phyloP scores from a whole-genome alignment of 35 echinoderm and acorn worm species.

The Heliocidaris erythrogramma region DNA sequence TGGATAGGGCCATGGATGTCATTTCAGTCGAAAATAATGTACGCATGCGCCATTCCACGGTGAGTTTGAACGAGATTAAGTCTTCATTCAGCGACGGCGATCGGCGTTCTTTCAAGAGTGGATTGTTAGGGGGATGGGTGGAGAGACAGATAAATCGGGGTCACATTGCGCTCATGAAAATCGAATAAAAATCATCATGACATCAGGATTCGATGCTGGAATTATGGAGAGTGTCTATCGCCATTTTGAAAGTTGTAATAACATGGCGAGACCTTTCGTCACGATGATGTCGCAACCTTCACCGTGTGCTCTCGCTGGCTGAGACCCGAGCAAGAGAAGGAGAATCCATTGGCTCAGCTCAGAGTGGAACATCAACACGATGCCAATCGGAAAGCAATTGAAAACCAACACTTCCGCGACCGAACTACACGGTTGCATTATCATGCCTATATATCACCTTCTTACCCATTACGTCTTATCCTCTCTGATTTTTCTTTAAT shows the following conservation, averaged over 20 bases:
- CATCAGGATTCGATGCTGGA: neutral
- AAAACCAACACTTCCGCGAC: slow-evolving; percentile 47
- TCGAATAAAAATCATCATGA: slow-evolving; percentile 4
- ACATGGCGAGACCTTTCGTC: slow-evolving; percentile 6
- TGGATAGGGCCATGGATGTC: neutral
- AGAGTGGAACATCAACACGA: slow-evolving; percentile 14
- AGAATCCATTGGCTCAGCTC: neutral
- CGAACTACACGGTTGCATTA: neutral
- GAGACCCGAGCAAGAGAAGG: neutral
- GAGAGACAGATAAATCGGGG: neutral
- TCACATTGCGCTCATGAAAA: neutral
- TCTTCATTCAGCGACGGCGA: slow-evolving; percentile 6
- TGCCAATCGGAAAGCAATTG: slow-evolving; percentile 32
- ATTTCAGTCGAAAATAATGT: neutral
- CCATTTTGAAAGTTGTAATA: slow-evolving; percentile 1
- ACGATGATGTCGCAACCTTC: neutral
- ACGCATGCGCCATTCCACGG: slow-evolving; percentile 9
- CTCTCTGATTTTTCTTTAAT: neutral
- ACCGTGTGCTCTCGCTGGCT: neutral
- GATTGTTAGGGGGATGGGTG: neutral
- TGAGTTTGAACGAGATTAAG: slow-evolving; percentile 16
- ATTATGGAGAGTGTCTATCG: neutral
- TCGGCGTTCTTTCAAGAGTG: slow-evolving; percentile 21
- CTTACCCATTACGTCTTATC: neutral
- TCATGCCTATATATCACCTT: neutral